A percentile compares a stretch with the other conserved stretches of the same genome.
Conservation (phyloP, 92 coral and sea anemone genomes). For the Hydrozoanthus gracilis region DNA sequence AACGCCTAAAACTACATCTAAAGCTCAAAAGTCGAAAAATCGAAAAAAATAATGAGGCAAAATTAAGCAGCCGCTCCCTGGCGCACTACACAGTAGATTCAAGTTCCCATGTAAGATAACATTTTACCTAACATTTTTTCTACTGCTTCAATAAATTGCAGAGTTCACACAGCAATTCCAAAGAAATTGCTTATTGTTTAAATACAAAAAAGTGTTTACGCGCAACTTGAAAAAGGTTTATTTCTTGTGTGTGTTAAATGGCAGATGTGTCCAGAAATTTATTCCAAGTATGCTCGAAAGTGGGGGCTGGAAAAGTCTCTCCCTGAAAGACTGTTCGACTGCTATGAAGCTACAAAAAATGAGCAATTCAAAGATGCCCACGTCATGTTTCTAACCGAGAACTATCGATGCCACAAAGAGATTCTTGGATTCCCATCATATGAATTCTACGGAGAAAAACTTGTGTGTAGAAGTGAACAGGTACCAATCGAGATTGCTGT, state of each 20-base stretch:
- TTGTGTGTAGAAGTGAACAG: constrained; percentile 71
- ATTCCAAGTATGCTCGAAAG: constrained; percentile 62
- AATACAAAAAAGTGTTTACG: no score
- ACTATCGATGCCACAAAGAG: constrained; percentile 85
- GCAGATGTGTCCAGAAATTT: constrained; percentile 84
- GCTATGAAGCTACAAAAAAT: constrained; percentile 47
- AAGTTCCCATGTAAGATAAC: no score
- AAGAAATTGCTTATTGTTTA: no score
- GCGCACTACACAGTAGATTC: no score
- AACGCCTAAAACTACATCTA: no score
- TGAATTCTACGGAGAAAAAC: constrained; percentile 76
- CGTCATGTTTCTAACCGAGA: constrained; percentile 80
- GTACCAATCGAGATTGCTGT: not conserved
- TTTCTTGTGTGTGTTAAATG: not conserved
- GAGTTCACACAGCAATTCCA: no score
- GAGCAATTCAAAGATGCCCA: constrained; percentile 38
- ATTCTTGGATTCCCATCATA: constrained; percentile 87
- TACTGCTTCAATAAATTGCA: no score
- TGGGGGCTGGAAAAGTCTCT: constrained; percentile 80
- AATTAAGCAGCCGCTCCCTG: no score
- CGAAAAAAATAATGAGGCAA: no score
- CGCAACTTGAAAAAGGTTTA: not conserved
- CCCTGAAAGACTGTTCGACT: constrained; percentile 87
- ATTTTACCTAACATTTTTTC: no score
- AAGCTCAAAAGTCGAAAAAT: no score